Conservation (phyloP, 2,888 invertebrate species). For the Apodemia zela region DNA sequence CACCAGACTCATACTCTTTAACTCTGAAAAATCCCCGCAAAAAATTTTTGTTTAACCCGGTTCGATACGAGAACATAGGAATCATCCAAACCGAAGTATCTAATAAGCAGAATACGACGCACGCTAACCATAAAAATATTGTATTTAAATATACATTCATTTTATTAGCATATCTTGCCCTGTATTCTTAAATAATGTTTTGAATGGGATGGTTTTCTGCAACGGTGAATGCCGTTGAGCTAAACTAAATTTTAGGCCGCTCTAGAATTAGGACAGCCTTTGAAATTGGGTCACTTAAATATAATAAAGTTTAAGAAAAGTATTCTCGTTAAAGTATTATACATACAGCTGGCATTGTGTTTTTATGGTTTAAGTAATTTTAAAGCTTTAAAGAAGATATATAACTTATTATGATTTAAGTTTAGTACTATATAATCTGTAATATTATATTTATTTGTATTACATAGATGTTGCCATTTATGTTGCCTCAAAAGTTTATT, state of each 20-base stretch:
- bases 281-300: conserved; percentile 62
- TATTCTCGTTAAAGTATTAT: conserved; percentile 9
- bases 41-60: too few relatives aligned
- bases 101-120: too few relatives aligned
- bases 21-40: too few relatives aligned
- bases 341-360: not conserved
- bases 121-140: too few relatives aligned
- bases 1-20: too few relatives aligned
- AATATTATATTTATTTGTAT: too few relatives aligned
- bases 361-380: conserved; percentile 2
- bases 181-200: conserved; percentile 3
- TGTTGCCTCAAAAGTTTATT: too few relatives aligned
- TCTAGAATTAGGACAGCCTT: conserved; percentile 62
- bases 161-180: not conserved
- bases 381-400: not conserved
- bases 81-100: too few relatives aligned
- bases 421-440: too few relatives aligned
- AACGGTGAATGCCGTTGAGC: conserved; percentile 27
- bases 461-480: too few relatives aligned
- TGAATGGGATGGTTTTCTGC: conserved; percentile 18
- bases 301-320: conserved; percentile 43
- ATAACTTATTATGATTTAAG: not conserved
- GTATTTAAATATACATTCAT: not conserved
- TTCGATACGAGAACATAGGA: too few relatives aligned
- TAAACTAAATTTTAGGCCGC: conserved; percentile 44